Conservation (phyloP, 2,888 invertebrate genomes). For the Drosophila sordidula region DNA sequence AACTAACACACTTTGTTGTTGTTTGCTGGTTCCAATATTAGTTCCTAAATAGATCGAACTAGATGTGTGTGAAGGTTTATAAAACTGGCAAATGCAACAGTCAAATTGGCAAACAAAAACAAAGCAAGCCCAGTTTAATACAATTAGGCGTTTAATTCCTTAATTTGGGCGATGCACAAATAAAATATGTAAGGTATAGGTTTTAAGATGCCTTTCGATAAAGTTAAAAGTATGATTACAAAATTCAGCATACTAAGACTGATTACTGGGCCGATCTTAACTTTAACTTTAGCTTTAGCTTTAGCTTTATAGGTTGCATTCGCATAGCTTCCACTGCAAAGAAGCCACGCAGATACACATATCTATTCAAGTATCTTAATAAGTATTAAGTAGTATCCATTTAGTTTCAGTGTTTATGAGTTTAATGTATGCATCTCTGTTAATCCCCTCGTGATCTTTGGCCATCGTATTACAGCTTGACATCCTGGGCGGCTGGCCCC, state of each 20-base stretch:
- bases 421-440: conserved; percentile 40
- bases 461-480: conserved; percentile 64
- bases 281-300: too few species aligned
- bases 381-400: conserved; percentile 53
- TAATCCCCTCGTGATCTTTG: conserved; percentile 41
- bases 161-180: neutral
- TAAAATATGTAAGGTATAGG: neutral
- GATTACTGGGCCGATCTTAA: conserved; percentile 1
- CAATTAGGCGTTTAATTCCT: neutral
- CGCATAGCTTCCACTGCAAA: neutral
- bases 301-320: neutral
- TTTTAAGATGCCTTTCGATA: too few species aligned
- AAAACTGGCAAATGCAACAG: conserved; percentile 22
- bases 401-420: conserved; percentile 40
- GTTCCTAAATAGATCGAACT: conserved; percentile 10
- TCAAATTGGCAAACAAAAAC: conserved; percentile 1
- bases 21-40: neutral
- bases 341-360: conserved; percentile 1
- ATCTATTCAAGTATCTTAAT: conserved; percentile 8
- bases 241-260: neutral
- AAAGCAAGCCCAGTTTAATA: conserved; percentile 9
- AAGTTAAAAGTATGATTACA: neutral
- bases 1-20: neutral
- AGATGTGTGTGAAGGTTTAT: neutral
- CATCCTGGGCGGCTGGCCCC: conserved; percentile 34